Evolutionary conservation across 2,888 invertebrate species (phyloP).

Genomic region (Ornithoptera priamus): DNA sequence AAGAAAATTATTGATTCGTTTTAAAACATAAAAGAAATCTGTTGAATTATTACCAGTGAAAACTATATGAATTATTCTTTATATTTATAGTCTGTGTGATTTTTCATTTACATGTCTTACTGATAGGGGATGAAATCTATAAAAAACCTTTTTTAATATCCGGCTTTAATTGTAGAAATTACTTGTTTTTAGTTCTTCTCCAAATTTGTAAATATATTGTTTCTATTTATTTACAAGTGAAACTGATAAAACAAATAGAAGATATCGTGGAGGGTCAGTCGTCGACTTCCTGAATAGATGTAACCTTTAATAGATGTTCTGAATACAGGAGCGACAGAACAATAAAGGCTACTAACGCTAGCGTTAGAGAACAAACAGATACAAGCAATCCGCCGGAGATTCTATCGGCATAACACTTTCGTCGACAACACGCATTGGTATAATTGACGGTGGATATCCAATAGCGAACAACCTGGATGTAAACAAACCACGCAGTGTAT

Average conservation of each 20-base stretch:
- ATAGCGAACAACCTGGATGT: slow-evolving; percentile 34
- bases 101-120: not conserved
- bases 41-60: not conserved
- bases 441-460: slow-evolving; percentile 26
- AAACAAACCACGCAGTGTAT: slow-evolving; percentile 50
- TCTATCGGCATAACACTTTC: slow-evolving; percentile 38
- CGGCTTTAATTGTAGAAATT: not conserved
- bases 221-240: not conserved
- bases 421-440: slow-evolving; percentile 40
- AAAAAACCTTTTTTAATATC: no score
- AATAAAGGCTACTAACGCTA: slow-evolving; percentile 28
- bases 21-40: slow-evolving; percentile 1
- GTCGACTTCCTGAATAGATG: slow-evolving; percentile 21
- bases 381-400: slow-evolving; percentile 31
- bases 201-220: no score
- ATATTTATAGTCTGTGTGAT: not conserved
- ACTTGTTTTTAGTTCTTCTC: not conserved
- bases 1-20: not conserved
- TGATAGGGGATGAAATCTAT: not conserved
- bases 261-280: slow-evolving; percentile 4
- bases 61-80: not conserved
- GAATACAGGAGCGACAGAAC: slow-evolving; percentile 26
- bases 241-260: slow-evolving; percentile 9
- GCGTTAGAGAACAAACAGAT: slow-evolving; percentile 26
- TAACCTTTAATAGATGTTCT: slow-evolving; percentile 20